Conservation (phyloP, 2,113 vertebrate species). For the Mustela nigripes region DNA sequence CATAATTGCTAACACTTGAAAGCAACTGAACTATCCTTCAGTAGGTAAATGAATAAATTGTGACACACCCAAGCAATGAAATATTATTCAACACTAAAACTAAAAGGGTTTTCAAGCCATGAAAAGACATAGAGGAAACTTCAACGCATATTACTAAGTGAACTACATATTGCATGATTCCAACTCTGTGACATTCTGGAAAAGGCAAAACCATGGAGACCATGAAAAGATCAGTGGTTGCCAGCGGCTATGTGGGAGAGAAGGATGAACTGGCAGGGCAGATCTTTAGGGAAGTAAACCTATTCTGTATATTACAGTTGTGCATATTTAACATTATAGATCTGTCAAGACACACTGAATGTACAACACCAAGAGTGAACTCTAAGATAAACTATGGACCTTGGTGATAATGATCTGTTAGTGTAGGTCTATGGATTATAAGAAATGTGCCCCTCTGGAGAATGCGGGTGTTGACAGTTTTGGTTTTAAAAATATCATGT, state of each 20-base stretch:
- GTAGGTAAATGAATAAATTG: neutral
- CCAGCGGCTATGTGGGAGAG: rapidly evolving
- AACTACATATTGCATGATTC: neutral
- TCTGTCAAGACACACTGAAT: neutral
- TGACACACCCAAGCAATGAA: neutral
- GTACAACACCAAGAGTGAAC: neutral
- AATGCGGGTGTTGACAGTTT: neutral
- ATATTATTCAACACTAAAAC: neutral
- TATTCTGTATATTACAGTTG: neutral
- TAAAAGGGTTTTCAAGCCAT: neutral
- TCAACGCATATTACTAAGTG: neutral
- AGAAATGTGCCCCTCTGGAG: neutral
- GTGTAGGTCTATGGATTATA: neutral
- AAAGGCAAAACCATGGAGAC: neutral
- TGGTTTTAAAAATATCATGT: neutral
- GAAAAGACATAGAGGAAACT: neutral
- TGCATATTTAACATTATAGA: neutral
- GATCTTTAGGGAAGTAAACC: neutral
- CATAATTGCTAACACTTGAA: neutral
- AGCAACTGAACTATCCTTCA: neutral
- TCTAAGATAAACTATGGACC: neutral
- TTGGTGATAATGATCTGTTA: neutral
- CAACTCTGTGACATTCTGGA: neutral
- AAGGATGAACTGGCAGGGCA: neutral
- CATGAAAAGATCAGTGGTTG: neutral